A percentile compares a stretch with the other conserved stretches of the same genome.
phyloP scores from a whole-genome alignment of 2,113 vertebrate species.

The Sakesphorus luctuosus region DNA sequence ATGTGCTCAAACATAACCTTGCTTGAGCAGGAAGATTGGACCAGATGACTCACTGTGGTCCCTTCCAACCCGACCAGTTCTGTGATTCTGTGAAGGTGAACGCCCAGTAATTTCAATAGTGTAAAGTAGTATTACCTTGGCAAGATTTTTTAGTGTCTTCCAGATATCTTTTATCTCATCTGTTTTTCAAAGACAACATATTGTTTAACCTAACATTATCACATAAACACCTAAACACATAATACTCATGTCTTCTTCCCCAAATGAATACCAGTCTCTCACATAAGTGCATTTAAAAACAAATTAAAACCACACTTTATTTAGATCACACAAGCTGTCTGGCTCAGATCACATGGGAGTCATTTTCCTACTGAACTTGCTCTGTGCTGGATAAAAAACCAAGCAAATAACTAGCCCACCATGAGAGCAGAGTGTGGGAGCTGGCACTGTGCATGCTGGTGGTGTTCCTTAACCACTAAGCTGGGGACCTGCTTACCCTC shows the following conservation, averaged over 20 bases:
- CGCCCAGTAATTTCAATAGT: not conserved
- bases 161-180: not conserved
- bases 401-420: not conserved
- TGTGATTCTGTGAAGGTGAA: not conserved
- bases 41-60: not conserved
- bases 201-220: not conserved
- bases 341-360: not conserved
- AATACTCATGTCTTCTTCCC: not conserved
- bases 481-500: not conserved
- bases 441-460: not conserved
- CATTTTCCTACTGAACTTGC: not conserved
- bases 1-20: not conserved
- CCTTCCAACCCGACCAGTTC: not conserved
- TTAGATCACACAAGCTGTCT: not conserved
- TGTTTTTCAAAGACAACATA: not conserved
- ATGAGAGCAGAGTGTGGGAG: not conserved
- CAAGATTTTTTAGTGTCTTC: not conserved
- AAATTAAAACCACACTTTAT: not conserved
- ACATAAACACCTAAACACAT: not conserved
- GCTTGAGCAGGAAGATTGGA: not conserved
- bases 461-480: not conserved
- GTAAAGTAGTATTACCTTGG: not conserved
- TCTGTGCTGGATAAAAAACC: not conserved
- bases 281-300: not conserved
- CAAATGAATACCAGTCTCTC: not conserved